Conservation (phyloP, 2,888 invertebrate species). For the Junonia oenone region DNA sequence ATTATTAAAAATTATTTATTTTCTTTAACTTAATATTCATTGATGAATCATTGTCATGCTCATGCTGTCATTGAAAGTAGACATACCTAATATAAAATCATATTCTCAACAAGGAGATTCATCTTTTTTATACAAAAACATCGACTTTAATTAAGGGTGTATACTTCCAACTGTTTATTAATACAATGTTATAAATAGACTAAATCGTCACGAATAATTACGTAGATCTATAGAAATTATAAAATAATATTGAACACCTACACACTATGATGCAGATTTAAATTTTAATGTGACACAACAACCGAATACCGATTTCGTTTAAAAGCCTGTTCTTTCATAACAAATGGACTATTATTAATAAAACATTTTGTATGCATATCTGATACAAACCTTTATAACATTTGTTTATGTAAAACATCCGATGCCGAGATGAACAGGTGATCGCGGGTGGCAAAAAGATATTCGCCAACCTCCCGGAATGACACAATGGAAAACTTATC, state of each 20-base stretch:
- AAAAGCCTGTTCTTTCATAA: constrained; percentile 40
- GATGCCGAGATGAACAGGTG: constrained; percentile 49
- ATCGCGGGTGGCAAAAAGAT: constrained; percentile 38
- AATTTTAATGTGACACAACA: constrained; percentile 36
- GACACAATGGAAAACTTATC: constrained; percentile 37
- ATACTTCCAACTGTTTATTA: background rate
- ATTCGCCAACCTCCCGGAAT: constrained; percentile 39
- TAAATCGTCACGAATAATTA: constrained; percentile 26
- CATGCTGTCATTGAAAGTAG: background rate
- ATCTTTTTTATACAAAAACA: background rate
- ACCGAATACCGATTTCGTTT: constrained; percentile 25
- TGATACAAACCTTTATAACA: constrained; percentile 66
- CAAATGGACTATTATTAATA: constrained; percentile 17
- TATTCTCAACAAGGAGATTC: background rate
- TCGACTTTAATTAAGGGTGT: background rate
- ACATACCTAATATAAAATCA: background rate
- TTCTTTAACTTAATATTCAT: background rate
- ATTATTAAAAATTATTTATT: background rate
- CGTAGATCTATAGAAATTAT: constrained; percentile 27
- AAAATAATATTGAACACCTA: constrained; percentile 39
- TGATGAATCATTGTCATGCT: background rate
- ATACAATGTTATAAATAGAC: constrained; percentile 22
- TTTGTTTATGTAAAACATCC: constrained; percentile 55
- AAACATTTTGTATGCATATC: constrained; percentile 28
- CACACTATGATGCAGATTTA: constrained; percentile 44